Evolutionary conservation across 2,113 vertebrate species (phyloP).

Genomic region (Glaucidium brasilianum): DNA sequence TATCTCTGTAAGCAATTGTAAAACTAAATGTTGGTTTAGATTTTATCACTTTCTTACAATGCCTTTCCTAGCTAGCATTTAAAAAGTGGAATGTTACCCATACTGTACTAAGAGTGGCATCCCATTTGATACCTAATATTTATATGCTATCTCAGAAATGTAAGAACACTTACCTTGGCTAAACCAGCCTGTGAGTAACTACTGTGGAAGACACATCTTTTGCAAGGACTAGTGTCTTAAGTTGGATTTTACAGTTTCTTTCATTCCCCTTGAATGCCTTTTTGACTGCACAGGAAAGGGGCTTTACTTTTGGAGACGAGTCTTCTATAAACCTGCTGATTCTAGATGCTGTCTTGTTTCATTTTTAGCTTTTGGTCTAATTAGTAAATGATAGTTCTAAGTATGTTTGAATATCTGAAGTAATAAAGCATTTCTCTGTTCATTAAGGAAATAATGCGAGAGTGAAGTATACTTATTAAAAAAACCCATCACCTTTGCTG

Average conservation of each 20-base stretch:
- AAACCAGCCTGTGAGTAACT: neutral
- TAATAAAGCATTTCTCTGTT: neutral
- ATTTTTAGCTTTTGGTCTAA: neutral
- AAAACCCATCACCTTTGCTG: neutral
- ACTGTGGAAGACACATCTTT: neutral
- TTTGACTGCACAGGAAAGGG: neutral
- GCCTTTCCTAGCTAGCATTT: neutral
- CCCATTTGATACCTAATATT: neutral
- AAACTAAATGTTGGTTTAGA: neutral
- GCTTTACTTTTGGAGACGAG: neutral
- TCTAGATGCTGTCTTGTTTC: neutral
- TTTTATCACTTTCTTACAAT: neutral
- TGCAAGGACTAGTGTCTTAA: neutral
- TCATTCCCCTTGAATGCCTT: neutral
- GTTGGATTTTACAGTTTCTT: neutral
- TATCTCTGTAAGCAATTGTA: neutral
- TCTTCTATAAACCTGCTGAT: neutral
- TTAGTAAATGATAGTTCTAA: neutral
- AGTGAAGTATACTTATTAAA: neutral
- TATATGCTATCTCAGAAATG: neutral
- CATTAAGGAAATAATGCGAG: neutral
- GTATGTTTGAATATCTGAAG: neutral
- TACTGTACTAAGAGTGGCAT: neutral
- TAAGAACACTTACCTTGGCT: neutral
- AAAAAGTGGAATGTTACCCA: neutral